Evolutionary conservation across 1,140 invertebrate species (phyloP), one percentile per base, ranked within the genome.

Genomic region (Anoplolepis gracilipes): DNA sequence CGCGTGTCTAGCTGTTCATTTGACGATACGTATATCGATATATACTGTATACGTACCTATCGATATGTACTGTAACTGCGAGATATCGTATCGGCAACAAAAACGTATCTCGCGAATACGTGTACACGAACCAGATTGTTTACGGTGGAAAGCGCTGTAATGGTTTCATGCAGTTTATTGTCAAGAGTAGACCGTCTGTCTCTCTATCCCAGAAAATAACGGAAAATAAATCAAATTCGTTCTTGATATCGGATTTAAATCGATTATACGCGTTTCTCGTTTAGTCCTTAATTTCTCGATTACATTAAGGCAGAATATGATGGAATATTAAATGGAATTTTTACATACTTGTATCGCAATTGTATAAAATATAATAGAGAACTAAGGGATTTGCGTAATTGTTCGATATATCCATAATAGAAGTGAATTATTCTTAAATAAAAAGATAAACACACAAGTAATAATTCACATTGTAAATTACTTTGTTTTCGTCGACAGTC

Each of bases 131-230:
- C 59, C 62, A 5, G 53, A 49, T 81, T 81, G 78, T 81, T 81
- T 81, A 81, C 78, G 65, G 65, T 72, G 65, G 49, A 57, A 30
- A 72, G 36, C 42, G 61, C 30, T 67, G 76, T 72, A 72, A 82
- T 82, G 59, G 78, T 82, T 82, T 82, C 49, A 28, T 82, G 53
- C 39, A 73, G 55, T 72, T 79, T 79, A 79, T 79, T 79, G 64
- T 53, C 77, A 55, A 69, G 53, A 22, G 19, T 49, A 36, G 46
- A 72, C 28, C 42, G 46, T 33, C 28, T 39, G 25, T 39, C 22
- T 22, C 19, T 22, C 22, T 57, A 53, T 36, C 53, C 70, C 57
- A 53, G 42, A 67, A 42, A 57, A 30, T 72, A 59, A 81, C 78
- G 65, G 25, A 30, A 11, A 28, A 72, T 42, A 59, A 81, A 82